Conservation (phyloP, 2,888 invertebrate species). For the Epiblema foenella region DNA sequence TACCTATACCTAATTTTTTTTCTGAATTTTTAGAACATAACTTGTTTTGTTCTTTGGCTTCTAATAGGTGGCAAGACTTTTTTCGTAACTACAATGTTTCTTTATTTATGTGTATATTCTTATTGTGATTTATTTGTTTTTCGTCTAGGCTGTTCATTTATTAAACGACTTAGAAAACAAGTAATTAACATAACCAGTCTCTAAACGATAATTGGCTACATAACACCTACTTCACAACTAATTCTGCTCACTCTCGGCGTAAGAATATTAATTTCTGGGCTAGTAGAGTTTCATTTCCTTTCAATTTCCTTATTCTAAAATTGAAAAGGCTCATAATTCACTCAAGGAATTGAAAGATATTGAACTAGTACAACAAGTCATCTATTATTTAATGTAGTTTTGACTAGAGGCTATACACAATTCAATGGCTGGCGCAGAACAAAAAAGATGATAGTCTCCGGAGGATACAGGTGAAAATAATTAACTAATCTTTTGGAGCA, state of each 20-base stretch:
- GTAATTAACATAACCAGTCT: constrained; percentile 7
- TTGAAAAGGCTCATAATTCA: too few relatives aligned
- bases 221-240: constrained; percentile 3
- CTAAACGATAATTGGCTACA: constrained; percentile 23
- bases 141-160: constrained; percentile 15
- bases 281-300: not conserved
- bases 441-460: too few relatives aligned
- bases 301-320: not conserved
- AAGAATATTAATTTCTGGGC: not conserved
- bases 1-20: too few relatives aligned
- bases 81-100: constrained; percentile 6
- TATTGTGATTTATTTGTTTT: constrained; percentile 19
- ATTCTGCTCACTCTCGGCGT: not conserved
- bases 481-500: too few relatives aligned
- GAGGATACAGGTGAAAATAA: too few relatives aligned
- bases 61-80: not conserved
- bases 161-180: constrained; percentile 22
- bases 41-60: not conserved
- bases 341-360: too few relatives aligned
- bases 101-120: not conserved
- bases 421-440: too few relatives aligned
- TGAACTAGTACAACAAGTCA: too few relatives aligned
- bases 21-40: not conserved
- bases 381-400: too few relatives aligned
- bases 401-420: too few relatives aligned